phyloP scores from a whole-genome alignment of 2,797 vertebrate genomes.

The Scarus forsteni region DNA sequence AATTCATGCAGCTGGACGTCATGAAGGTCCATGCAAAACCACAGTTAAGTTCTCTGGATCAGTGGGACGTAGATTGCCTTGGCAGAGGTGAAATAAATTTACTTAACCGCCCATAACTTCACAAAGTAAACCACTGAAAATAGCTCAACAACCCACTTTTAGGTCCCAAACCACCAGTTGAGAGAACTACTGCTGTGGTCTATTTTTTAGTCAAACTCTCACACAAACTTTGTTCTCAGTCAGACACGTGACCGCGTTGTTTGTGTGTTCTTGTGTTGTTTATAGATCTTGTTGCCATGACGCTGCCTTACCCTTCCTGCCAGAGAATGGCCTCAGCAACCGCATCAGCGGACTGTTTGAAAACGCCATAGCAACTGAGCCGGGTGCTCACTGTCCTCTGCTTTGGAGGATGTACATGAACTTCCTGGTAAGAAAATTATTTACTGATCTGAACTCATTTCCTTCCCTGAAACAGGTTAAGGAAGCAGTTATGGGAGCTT shows the following conservation, averaged over 20 bases:
- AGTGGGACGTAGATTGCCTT: too few relatives aligned
- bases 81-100: too few relatives aligned
- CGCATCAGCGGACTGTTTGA: conserved; percentile 93
- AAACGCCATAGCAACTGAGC: conserved; percentile 84
- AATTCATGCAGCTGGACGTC: too few relatives aligned
- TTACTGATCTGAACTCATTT: not conserved
- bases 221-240: not conserved
- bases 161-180: not conserved
- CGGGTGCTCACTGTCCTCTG: conserved; percentile 89
- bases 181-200: too few relatives aligned
- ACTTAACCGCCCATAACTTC: too few relatives aligned
- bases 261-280: conserved; percentile 2
- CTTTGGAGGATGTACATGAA: conserved; percentile 96
- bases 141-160: not conserved
- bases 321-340: conserved; percentile 92
- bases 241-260: not conserved
- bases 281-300: conserved; percentile 68
- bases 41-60: too few relatives aligned
- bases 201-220: too few relatives aligned
- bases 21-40: too few relatives aligned
- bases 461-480: not conserved
- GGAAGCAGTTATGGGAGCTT: not conserved
- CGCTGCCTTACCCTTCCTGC: conserved; percentile 78
- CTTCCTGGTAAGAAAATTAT: conserved; percentile 87
- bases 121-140: too few relatives aligned